These are phyloP conservation scores for Microctonus hyperodae DNA, from an alignment of 2,888 invertebrate genomes.

Conservation along the genomic window DNA sequence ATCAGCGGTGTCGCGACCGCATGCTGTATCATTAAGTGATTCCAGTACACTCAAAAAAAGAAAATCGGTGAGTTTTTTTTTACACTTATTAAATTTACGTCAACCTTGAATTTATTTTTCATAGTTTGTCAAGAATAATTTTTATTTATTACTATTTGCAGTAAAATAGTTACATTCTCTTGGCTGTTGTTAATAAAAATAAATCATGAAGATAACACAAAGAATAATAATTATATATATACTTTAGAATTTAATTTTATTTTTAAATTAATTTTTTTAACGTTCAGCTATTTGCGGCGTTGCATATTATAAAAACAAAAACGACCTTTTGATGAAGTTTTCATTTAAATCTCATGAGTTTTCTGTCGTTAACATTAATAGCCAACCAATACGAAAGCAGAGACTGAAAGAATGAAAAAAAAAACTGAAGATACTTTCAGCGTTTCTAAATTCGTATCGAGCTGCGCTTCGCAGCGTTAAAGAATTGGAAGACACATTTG, in stretches of 20 bases:
- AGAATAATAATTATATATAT: neutral
- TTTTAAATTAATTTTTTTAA: neutral
- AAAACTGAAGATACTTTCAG: neutral
- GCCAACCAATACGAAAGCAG: neutral
- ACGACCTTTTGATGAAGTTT: neutral
- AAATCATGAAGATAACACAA: too few relatives aligned
- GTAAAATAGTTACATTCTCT: too few relatives aligned
- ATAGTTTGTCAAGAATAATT: conserved; percentile 24
- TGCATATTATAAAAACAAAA: neutral
- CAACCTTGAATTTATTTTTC: neutral
- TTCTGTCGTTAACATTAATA: neutral
- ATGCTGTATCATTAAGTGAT: conserved; percentile 59
- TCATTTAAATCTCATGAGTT: neutral
- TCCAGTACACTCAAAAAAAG: conserved; percentile 55
- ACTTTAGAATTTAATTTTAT: neutral
- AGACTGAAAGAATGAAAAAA: neutral
- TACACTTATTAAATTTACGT: too few relatives aligned
- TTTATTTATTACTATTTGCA: too few relatives aligned
- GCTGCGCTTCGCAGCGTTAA: conserved; percentile 35
- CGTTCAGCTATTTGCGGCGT: neutral
- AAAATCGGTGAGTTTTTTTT: conserved; percentile 54
- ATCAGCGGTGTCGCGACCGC: conserved; percentile 54
- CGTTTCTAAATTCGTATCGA: conserved; percentile 48
- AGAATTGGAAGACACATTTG: conserved; percentile 42
- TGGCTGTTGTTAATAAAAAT: too few relatives aligned